Percentiles rank a stretch among this genome's conserved stretches.
These are phyloP conservation scores for Drosophila neocordata DNA, from an alignment of 1,140 invertebrate genomes.

Conservation along the genomic window DNA sequence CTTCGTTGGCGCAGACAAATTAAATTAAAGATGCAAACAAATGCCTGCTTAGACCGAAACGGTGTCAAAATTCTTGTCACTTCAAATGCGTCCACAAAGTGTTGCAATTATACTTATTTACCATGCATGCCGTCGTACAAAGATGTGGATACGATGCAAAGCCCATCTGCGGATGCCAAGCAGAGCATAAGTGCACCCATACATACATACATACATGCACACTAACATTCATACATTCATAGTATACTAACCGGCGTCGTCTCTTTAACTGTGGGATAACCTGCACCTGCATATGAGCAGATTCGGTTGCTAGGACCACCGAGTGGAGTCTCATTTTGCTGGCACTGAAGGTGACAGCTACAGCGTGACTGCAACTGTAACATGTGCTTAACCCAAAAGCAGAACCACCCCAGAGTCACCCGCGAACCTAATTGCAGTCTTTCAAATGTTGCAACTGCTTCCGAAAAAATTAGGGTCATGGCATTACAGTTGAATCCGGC, in stretches of 20 bases:
- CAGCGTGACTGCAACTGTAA: slow-evolving; percentile 49
- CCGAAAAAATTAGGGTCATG: slow-evolving; percentile 65
- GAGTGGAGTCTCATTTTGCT: slow-evolving; percentile 46
- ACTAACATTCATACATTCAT: neutral
- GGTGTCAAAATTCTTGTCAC: slow-evolving; percentile 67
- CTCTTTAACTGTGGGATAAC: slow-evolving; percentile 7
- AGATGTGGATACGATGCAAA: slow-evolving; percentile 7
- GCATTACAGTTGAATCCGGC: slow-evolving; percentile 15
- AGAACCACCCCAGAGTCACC: slow-evolving; percentile 33
- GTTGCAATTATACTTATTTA: slow-evolving; percentile 69
- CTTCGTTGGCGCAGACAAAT: slow-evolving; percentile 39
- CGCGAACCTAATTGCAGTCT: slow-evolving; percentile 56
- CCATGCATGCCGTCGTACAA: slow-evolving; percentile 37
- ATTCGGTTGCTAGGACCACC: slow-evolving; percentile 19
- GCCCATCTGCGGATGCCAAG: slow-evolving; percentile 39
- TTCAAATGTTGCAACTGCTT: slow-evolving; percentile 61
- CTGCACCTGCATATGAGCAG: slow-evolving; percentile 35
- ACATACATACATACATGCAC: neutral
- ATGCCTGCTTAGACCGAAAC: slow-evolving; percentile 53
- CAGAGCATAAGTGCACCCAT: slow-evolving; percentile 14
- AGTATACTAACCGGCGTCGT: neutral
- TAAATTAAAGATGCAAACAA: slow-evolving; percentile 62
- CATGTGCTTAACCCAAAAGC: slow-evolving; percentile 66
- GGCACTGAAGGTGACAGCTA: slow-evolving; percentile 37
- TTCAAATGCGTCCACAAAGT: slow-evolving; percentile 61